Evolutionary conservation across 1,140 invertebrate species (phyloP).

Genomic region (Sitophilus oryzae): DNA sequence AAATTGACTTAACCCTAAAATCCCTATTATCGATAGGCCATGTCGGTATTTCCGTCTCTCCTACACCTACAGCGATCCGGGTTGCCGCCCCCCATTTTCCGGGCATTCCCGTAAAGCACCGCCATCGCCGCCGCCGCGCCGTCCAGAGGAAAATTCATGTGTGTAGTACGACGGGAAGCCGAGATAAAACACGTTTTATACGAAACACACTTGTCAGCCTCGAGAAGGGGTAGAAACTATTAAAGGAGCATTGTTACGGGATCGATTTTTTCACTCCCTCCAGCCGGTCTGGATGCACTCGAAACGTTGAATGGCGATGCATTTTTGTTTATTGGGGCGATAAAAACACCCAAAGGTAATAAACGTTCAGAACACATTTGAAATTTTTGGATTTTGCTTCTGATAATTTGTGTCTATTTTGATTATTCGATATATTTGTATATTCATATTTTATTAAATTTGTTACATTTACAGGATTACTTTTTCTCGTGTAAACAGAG

Average conservation of each 20-base stretch:
- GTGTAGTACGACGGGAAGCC: conserved; percentile 24
- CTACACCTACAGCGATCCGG: not conserved
- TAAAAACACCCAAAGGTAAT: too few species aligned
- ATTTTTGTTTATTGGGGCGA: too few species aligned
- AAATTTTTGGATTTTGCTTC: too few species aligned
- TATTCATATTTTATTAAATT: too few species aligned
- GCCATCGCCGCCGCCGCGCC: too few species aligned
- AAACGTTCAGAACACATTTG: too few species aligned
- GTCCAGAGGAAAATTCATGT: conserved; percentile 24
- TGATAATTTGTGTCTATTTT: too few species aligned
- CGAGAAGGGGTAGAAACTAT: conserved; percentile 15
- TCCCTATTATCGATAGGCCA: not conserved
- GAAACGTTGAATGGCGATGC: too few species aligned
- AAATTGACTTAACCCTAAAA: not conserved
- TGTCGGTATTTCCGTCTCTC: not conserved
- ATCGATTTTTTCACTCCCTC: not conserved
- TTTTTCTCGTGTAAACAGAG: too few species aligned
- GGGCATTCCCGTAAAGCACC: not conserved
- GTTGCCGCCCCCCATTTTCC: not conserved
- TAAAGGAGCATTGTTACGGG: conserved; percentile 5
- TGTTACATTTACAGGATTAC: too few species aligned
- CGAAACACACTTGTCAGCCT: conserved; percentile 22
- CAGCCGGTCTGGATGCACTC: too few species aligned
- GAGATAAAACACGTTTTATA: conserved; percentile 28
- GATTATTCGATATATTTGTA: too few species aligned